Percentiles rank a stretch among this genome's conserved stretches.
phyloP scores from a whole-genome alignment of 2,113 vertebrate genomes.

The Peromyscus leucopus region DNA sequence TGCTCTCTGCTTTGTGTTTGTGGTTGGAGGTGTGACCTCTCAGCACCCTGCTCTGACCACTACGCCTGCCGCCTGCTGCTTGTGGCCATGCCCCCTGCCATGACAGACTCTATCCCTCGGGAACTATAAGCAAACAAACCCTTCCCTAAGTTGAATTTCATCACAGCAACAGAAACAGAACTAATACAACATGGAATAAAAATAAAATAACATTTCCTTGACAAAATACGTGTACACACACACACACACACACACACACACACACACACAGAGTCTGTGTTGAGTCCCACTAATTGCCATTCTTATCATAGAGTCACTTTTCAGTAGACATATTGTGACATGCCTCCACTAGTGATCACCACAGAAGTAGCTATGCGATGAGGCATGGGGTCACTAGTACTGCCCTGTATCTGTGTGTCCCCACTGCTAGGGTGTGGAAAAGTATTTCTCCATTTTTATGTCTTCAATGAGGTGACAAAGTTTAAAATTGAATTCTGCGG shows the following conservation, averaged over 20 bases:
- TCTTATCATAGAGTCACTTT: background rate
- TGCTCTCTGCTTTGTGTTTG: background rate
- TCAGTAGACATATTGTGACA: background rate
- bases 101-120: background rate
- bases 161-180: background rate
- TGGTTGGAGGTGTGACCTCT: background rate
- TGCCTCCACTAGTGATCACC: background rate
- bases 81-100: background rate
- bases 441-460: background rate
- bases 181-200: background rate
- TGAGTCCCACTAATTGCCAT: background rate
- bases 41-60: background rate
- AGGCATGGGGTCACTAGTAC: rapidly evolving
- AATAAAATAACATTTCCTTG: background rate
- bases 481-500: background rate
- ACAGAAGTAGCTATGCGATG: rapidly evolving
- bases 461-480: background rate
- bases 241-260: background rate
- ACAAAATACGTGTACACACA: background rate
- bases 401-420: rapidly evolving
- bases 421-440: background rate
- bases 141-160: background rate
- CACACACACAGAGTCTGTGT: background rate
- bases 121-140: background rate
- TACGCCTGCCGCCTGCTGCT: background rate